Percentiles rank a stretch among this genome's conserved stretches.
These are phyloP conservation scores for Brachionichthys hirsutus DNA, from an alignment of 2,113 vertebrate species.

Conservation along the genomic window DNA sequence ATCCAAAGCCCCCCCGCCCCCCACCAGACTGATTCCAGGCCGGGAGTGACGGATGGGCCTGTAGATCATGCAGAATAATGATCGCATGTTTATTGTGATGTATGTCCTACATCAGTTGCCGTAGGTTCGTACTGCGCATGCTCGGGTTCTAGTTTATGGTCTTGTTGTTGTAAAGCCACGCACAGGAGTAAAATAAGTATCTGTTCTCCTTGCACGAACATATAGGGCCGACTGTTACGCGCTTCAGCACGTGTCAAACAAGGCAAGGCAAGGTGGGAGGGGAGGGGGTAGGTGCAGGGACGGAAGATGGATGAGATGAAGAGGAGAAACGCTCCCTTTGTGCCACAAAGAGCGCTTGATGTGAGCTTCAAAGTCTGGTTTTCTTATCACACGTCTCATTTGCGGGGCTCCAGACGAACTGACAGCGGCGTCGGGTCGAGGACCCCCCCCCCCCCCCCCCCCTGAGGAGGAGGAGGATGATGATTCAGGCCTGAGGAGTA, in stretches of 20 bases:
- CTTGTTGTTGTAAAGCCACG: no score
- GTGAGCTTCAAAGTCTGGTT: constrained; percentile 72
- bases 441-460: constrained; percentile 33
- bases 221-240: constrained; percentile 42
- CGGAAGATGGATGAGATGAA: constrained; percentile 67
- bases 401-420: constrained; percentile 66
- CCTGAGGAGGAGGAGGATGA: constrained; percentile 1
- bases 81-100: no score
- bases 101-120: no score
- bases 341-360: constrained; percentile 73
- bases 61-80: no score
- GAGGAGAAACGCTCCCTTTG: constrained; percentile 61
- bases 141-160: no score
- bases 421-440: constrained; percentile 58
- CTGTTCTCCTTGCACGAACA: no score
- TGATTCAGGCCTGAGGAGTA: neutral
- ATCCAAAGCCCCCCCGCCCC: no score
- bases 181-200: no score
- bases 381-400: constrained; percentile 75
- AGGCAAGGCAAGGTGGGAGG: neutral
- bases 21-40: no score
- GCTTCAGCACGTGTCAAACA: constrained; percentile 46
- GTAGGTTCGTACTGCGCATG: no score
- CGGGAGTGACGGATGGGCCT: no score
- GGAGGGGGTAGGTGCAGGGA: constrained; percentile 34